These are phyloP conservation scores for Calidris pugnax DNA, from an alignment of 2,113 vertebrate species.

Conservation along the genomic window DNA sequence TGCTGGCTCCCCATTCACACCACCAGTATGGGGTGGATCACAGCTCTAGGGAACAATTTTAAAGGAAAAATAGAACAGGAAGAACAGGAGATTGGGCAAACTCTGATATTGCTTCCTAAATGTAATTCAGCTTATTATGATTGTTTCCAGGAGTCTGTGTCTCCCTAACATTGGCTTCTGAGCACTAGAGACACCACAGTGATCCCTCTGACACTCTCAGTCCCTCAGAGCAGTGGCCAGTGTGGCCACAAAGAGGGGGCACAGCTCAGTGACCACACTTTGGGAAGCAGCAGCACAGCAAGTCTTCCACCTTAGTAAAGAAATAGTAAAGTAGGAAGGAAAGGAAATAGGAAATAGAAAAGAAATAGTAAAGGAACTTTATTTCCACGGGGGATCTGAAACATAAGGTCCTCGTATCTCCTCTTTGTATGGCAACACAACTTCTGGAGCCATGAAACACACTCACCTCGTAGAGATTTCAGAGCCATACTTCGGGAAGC, in stretches of 20 bases:
- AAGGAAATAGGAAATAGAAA: too few relatives aligned
- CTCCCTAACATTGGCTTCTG: neutral
- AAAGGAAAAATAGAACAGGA: neutral
- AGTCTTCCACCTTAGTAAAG: fast-evolving
- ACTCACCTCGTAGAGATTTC: slow-evolving; percentile 83
- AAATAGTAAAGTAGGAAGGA: fast-evolving
- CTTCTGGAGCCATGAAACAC: neutral
- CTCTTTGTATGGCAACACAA: fast-evolving
- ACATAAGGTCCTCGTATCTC: fast-evolving
- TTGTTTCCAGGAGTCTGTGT: fast-evolving
- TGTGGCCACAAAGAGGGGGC: neutral
- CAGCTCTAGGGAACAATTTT: neutral
- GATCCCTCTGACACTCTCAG: neutral
- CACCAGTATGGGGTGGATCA: neutral
- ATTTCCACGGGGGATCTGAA: neutral
- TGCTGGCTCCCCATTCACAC: neutral
- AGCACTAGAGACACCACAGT: neutral
- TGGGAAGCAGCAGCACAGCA: neutral
- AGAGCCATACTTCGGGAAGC: slow-evolving; percentile 90
- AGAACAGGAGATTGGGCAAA: neutral
- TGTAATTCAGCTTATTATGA: neutral
- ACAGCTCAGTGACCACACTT: neutral
- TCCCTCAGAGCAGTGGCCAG: too few relatives aligned
- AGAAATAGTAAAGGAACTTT: fast-evolving
- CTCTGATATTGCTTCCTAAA: neutral